Evolutionary conservation across 2,113 vertebrate genomes (phyloP).

Genomic region (Mus pahari): DNA sequence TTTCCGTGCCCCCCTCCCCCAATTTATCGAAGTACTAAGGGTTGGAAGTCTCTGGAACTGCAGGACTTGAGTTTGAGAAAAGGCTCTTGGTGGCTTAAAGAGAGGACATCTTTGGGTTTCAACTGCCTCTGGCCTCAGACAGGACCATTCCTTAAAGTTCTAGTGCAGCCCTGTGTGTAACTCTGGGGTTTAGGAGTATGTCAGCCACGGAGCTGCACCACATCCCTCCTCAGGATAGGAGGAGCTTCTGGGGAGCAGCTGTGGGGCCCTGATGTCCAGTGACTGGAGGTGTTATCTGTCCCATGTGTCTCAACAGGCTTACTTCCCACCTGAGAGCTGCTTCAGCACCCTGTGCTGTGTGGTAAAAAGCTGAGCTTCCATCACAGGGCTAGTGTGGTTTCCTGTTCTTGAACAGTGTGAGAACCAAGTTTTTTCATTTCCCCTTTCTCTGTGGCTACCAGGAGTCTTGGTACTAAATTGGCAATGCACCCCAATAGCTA

Average conservation of each 20-base stretch:
- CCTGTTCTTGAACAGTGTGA: neutral
- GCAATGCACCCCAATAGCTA: neutral
- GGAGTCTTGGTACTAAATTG: neutral
- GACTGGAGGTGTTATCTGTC: neutral
- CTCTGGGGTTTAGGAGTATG: neutral
- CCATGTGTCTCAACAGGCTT: neutral
- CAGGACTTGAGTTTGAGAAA: neutral
- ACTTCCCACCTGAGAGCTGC: neutral
- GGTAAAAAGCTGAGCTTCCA: neutral
- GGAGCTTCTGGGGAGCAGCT: too few species aligned
- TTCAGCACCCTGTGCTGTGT: neutral
- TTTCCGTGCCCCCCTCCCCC: neutral
- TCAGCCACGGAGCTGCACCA: neutral
- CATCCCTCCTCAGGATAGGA: neutral
- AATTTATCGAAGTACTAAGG: neutral
- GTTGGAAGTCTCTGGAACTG: neutral
- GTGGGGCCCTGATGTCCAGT: neutral
- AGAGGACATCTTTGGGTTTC: neutral
- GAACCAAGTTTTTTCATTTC: neutral
- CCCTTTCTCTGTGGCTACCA: slow-evolving; percentile 1
- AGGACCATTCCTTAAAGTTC: neutral
- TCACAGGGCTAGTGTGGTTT: neutral
- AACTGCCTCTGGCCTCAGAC: neutral
- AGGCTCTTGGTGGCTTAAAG: neutral
- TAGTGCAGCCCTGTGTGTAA: neutral